Conservation (phyloP, 2,888 invertebrate species). For the Drosophila kambysellisi region DNA sequence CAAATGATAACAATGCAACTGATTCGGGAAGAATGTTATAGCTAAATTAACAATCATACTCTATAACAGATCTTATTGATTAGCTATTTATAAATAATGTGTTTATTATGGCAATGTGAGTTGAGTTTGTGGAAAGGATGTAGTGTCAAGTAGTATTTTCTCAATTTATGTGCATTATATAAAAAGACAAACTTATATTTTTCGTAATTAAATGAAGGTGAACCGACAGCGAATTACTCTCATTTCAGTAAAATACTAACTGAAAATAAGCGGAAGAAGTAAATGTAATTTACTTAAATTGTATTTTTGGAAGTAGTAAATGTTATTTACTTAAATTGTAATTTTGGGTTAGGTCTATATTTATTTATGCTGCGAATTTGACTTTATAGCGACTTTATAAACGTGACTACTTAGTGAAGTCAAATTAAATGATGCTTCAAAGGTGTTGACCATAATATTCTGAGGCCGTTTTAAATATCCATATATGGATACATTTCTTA, state of each 20-base stretch:
- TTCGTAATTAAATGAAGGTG: fast-evolving
- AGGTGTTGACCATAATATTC: slow-evolving; percentile 19
- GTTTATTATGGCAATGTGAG: neutral
- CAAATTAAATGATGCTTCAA: neutral
- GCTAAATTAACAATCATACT: slow-evolving; percentile 16
- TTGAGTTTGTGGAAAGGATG: neutral
- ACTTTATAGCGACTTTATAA: slow-evolving; percentile 9
- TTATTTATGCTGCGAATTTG: slow-evolving; percentile 9
- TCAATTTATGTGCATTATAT: neutral
- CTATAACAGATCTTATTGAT: slow-evolving; percentile 4
- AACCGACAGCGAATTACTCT: neutral
- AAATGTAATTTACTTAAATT: neutral
- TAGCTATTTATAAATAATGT: neutral
- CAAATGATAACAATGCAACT: slow-evolving; percentile 26
- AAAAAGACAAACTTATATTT: neutral
- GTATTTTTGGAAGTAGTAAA: slow-evolving; percentile 40
- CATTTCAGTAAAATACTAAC: neutral
- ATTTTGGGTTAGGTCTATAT: slow-evolving; percentile 59
- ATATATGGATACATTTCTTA: neutral
- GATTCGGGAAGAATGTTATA: slow-evolving; percentile 3
- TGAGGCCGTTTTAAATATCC: neutral
- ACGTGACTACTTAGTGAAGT: neutral
- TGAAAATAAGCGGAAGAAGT: neutral
- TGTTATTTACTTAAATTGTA: slow-evolving; percentile 6
- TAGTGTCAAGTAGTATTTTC: neutral